Evolutionary conservation across 1,140 invertebrate genomes (phyloP), one percentile per base, ranked within the genome.

Genomic region (Euschistus heros): DNA sequence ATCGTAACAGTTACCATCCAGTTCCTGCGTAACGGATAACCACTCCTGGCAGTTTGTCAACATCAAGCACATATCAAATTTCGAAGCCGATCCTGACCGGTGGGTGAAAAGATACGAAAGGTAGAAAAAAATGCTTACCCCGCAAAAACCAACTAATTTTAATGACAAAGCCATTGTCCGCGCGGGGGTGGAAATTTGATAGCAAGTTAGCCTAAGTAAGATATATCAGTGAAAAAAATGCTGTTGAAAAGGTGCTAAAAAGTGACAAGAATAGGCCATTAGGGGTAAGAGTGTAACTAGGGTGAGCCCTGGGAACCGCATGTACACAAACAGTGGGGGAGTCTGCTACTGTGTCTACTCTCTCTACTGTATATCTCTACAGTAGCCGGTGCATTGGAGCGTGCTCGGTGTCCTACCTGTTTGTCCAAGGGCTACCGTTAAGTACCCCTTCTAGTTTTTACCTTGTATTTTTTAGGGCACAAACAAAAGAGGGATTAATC

Each of bases 211-310:
- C 14, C n/a, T 50, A 50, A 50, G 47, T 50, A 50, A 50, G n/a
- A 50, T 18, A 20, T 22, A 18, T 50, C n/a, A 50, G 47, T 6
- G n/a, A 6, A 22, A 50, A 50, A 47, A 47, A 47, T 13, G n/a
- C 5, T 37, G 47, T n/a, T 50, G 47, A 50, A 50, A 50, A 50
- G 47, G 47, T 50, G 47, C 47, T 50, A 50, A 50, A 50, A 50
- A 50, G 47, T 22, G 5, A 50, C 6, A 8, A 50, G 8, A 50
- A 50, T 50, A 22, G 47, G 47, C 22, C 14, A 50, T 50, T 50
- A 50, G n/a, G n/a, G 47, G 8, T 18, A 44, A 44, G 42, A 44
- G 42, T 10, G 8, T 10, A 7, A 44, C 7, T 47, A 18, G n/a
- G 47, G n/a, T 4, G 47, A 14, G 14, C 10, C 47, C 2, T 50